phyloP scores from a whole-genome alignment of 2,888 invertebrate species.

The Polietes domitor region DNA sequence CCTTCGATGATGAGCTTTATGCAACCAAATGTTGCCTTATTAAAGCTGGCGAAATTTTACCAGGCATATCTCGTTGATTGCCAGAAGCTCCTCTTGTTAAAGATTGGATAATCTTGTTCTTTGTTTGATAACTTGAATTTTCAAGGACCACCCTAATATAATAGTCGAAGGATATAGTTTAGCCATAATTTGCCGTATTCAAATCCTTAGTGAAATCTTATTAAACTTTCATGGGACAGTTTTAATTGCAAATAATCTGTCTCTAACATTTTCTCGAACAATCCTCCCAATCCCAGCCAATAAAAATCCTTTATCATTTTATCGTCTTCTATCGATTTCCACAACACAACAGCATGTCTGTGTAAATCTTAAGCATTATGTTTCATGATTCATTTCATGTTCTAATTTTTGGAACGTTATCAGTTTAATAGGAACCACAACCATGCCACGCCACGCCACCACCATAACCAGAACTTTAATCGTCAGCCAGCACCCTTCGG shows the following conservation, averaged over 20 bases:
- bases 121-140: no score
- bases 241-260: slow-evolving; percentile 7
- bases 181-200: no score
- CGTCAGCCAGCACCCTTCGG: not conserved
- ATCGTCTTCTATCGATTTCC: not conserved
- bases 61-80: no score
- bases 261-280: not conserved
- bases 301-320: not conserved
- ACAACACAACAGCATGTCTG: not conserved
- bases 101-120: no score
- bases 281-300: not conserved
- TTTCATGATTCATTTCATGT: slow-evolving; percentile 29
- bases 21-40: no score
- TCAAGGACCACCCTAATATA: no score
- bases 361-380: slow-evolving; percentile 13
- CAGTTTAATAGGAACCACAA: slow-evolving; percentile 46
- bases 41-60: no score
- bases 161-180: no score
- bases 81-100: no score
- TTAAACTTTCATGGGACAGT: not conserved
- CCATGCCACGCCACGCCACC: not conserved
- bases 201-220: not conserved
- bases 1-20: no score
- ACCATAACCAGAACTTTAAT: not conserved
- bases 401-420: slow-evolving; percentile 61